phyloP scores from a whole-genome alignment of 1,140 invertebrate species.

The Campodea augens region DNA sequence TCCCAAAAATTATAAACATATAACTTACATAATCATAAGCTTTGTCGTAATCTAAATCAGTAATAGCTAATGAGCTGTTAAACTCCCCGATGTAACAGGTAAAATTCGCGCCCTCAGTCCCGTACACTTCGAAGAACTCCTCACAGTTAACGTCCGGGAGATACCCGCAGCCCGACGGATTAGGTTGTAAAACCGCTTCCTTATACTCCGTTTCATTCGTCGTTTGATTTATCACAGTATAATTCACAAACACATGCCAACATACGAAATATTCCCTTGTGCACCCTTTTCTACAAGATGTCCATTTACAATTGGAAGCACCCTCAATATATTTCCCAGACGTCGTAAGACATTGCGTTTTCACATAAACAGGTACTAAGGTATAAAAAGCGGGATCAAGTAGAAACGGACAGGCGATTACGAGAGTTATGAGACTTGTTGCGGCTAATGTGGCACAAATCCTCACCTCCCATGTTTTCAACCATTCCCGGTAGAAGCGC shows the following conservation, averaged over 20 bases:
- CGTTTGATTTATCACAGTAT: slow-evolving; percentile 5
- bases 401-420: slow-evolving; percentile 24
- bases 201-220: neutral
- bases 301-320: slow-evolving; percentile 20
- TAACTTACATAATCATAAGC: neutral
- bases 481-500: neutral
- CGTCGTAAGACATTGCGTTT: slow-evolving; percentile 15
- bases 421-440: slow-evolving; percentile 23
- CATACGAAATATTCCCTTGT: slow-evolving; percentile 21
- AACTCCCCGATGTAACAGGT: slow-evolving; percentile 19
- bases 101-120: slow-evolving; percentile 17
- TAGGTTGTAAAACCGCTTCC: slow-evolving; percentile 16
- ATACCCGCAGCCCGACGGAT: slow-evolving; percentile 24
- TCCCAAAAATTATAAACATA: neutral
- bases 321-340: slow-evolving; percentile 14
- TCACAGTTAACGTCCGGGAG: slow-evolving; percentile 20
- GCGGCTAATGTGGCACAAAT: slow-evolving; percentile 14
- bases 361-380: slow-evolving; percentile 14
- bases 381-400: slow-evolving; percentile 24
- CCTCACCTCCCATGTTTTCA: neutral
- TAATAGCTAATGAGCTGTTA: neutral
- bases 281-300: slow-evolving; percentile 22
- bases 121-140: slow-evolving; percentile 17
- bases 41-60: neutral
- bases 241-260: slow-evolving; percentile 20